Percentiles rank a stretch among this genome's conserved stretches.
Conservation (phyloP, 1,140 invertebrate genomes). For the Metopolophium dirhodum region DNA sequence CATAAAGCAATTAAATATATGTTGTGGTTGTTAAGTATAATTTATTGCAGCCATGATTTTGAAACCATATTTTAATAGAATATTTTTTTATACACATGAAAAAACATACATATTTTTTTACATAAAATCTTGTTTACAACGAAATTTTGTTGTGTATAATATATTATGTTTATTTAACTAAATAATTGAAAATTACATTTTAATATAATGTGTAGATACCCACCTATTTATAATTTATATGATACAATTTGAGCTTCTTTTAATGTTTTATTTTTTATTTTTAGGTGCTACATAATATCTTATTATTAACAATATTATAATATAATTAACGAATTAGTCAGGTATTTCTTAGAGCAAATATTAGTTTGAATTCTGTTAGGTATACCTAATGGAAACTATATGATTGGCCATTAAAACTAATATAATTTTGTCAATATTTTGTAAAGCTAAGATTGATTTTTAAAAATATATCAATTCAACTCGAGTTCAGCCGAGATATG, state of each 20-base stretch:
- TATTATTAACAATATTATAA: no score
- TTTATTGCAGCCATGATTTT: not conserved
- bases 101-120: not conserved
- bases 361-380: not conserved
- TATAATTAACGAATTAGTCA: no score
- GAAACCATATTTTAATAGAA: not conserved
- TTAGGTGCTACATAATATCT: no score
- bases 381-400: not conserved
- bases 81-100: not conserved
- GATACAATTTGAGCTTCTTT: no score
- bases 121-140: not conserved
- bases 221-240: no score
- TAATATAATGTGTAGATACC: no score
- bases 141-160: not conserved
- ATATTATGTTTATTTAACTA: no score
- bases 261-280: no score
- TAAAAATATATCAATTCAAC: not conserved
- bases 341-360: not conserved
- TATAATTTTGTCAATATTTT: not conserved
- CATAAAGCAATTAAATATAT: not conserved
- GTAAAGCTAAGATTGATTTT: not conserved
- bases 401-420: not conserved
- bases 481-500: not conserved
- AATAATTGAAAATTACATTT: no score
- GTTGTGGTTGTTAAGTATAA: not conserved